Evolutionary conservation across 2,888 invertebrate species (phyloP).

Genomic region (Nephrotoma guestfalica): DNA sequence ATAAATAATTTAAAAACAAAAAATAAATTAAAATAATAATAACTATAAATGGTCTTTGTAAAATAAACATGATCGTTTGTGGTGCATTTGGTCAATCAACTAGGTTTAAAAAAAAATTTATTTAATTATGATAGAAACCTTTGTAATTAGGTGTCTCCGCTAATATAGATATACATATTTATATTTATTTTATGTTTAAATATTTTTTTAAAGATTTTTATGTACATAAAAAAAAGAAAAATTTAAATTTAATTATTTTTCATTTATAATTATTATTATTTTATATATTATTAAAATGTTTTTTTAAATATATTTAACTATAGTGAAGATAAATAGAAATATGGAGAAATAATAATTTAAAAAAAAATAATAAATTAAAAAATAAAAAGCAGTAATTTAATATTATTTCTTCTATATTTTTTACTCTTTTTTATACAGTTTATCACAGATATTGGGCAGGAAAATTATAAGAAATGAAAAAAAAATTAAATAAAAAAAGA

Average conservation of each 20-base stretch:
- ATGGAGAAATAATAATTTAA: neutral
- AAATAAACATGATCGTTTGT: neutral
- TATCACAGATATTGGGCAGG: constrained; percentile 33
- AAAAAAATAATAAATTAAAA: neutral
- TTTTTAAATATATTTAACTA: neutral
- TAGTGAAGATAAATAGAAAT: neutral
- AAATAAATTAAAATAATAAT: neutral
- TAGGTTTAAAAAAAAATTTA: neutral
- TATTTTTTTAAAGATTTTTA: neutral
- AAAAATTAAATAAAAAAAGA: neutral
- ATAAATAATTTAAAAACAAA: neutral
- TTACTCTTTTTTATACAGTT: constrained; percentile 19
- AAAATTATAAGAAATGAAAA: constrained; percentile 16
- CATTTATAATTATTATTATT: neutral
- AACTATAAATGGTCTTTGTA: neutral
- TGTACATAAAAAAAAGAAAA: neutral
- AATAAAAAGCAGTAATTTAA: constrained; percentile 2
- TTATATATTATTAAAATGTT: neutral
- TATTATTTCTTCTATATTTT: constrained; percentile 10
- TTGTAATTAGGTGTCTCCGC: neutral
- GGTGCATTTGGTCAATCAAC: neutral
- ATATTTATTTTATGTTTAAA: neutral
- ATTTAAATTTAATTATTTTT: neutral
- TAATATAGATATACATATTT: neutral
- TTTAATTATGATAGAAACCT: neutral